Conservation (phyloP, 2,113 vertebrate genomes). For the Trogon melanurus region DNA sequence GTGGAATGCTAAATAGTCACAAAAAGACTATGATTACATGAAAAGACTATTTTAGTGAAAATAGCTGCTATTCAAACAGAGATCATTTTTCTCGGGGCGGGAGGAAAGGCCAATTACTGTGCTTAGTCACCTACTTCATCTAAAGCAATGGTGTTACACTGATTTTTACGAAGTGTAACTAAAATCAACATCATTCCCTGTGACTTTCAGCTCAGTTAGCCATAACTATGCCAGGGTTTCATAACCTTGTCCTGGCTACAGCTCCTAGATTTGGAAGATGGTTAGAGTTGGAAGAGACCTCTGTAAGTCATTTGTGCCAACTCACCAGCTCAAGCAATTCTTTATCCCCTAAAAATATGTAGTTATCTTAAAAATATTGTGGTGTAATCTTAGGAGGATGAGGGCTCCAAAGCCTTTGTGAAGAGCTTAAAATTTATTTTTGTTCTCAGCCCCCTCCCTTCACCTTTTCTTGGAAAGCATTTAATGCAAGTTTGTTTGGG, state of each 20-base stretch:
- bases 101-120: background rate
- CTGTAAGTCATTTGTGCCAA: background rate
- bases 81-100: background rate
- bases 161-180: background rate
- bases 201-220: background rate
- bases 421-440: background rate
- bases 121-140: conserved; percentile 23
- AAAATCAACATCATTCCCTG: background rate
- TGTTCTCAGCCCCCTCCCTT: fast-evolving
- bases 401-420: background rate
- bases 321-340: background rate
- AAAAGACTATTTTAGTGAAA: conserved; percentile 37
- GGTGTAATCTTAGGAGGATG: background rate
- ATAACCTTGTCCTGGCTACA: background rate
- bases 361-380: background rate
- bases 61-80: conserved; percentile 42
- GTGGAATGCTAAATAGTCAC: conserved; percentile 34
- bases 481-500: background rate
- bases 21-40: conserved; percentile 40
- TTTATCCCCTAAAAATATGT: background rate
- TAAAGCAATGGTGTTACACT: background rate
- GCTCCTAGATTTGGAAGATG: background rate
- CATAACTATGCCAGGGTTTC: background rate
- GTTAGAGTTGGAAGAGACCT: background rate
- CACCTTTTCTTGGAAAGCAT: background rate